Percentiles rank a stretch among this genome's conserved stretches.
Conservation (phyloP, 2,113 vertebrate species). For the Larimichthys crocea region DNA sequence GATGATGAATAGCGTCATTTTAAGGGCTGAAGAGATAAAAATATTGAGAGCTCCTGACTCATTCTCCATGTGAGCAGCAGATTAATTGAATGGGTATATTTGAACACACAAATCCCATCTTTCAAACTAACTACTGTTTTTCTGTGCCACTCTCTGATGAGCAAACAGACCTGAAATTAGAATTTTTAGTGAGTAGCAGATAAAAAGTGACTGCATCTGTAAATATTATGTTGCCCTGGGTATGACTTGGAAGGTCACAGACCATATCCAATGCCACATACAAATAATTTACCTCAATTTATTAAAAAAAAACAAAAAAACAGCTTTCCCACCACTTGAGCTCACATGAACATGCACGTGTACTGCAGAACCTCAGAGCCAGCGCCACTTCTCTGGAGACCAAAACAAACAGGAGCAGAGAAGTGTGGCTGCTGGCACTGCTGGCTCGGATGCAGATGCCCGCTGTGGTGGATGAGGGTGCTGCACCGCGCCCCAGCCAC, state of each 20-base stretch:
- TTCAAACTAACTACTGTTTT: background rate
- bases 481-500: slow-evolving; percentile 41
- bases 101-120: background rate
- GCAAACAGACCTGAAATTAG: background rate
- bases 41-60: background rate
- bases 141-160: background rate
- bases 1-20: background rate
- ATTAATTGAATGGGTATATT: slow-evolving; percentile 5
- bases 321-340: slow-evolving; percentile 45
- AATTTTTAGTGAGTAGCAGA: slow-evolving; percentile 6
- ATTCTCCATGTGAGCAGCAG: background rate
- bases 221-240: slow-evolving; percentile 57
- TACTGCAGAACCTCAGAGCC: slow-evolving; percentile 20
- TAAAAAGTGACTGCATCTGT: slow-evolving; percentile 43
- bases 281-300: slow-evolving; percentile 38
- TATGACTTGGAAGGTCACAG: slow-evolving; percentile 35
- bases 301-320: background rate
- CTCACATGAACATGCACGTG: slow-evolving; percentile 65
- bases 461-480: slow-evolving; percentile 30
- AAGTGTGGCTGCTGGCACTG: slow-evolving; percentile 45
- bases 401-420: slow-evolving; percentile 60
- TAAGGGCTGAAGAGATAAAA: background rate
- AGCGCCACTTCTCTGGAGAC: slow-evolving; percentile 31
- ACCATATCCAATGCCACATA: slow-evolving; percentile 35
- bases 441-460: slow-evolving; percentile 37